Evolutionary conservation across 2,797 vertebrate genomes (phyloP).

Genomic region (Phrynocephalus vlangalii): DNA sequence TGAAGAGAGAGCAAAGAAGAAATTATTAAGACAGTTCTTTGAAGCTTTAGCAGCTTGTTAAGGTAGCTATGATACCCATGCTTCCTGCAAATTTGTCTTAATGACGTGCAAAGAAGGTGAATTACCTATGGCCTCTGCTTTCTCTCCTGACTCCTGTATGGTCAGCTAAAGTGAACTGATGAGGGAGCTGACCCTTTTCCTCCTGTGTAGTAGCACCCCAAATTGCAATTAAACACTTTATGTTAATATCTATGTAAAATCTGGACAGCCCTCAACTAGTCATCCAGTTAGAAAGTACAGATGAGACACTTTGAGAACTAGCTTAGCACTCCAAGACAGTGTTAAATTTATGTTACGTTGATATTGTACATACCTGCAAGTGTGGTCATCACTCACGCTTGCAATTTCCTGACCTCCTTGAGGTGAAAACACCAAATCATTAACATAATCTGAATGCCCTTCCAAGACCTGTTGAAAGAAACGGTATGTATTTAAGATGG

Average conservation of each 20-base stretch:
- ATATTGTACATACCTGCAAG: constrained; percentile 88
- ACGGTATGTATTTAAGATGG: constrained; percentile 28
- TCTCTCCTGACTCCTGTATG: no score
- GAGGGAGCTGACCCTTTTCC: no score
- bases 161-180: no score
- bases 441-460: constrained; percentile 94
- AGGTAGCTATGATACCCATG: no score
- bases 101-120: no score
- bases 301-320: constrained; percentile 16
- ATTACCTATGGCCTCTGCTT: no score
- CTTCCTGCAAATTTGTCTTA: no score
- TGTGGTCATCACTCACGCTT: constrained; percentile 97
- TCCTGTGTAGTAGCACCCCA: no score
- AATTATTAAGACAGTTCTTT: no score
- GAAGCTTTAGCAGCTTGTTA: no score
- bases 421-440: constrained; percentile 94
- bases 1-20: no score
- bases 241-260: not conserved
- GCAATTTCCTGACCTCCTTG: constrained; percentile 92
- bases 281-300: not conserved
- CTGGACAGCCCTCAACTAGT: not conserved
- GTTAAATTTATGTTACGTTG: constrained; percentile 10
- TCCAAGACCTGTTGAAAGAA: constrained; percentile 83
- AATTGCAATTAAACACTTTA: not conserved
- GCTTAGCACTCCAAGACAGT: not conserved